Conservation (phyloP, 2,797 vertebrate species). For the Melanogrammus aeglefinus region DNA sequence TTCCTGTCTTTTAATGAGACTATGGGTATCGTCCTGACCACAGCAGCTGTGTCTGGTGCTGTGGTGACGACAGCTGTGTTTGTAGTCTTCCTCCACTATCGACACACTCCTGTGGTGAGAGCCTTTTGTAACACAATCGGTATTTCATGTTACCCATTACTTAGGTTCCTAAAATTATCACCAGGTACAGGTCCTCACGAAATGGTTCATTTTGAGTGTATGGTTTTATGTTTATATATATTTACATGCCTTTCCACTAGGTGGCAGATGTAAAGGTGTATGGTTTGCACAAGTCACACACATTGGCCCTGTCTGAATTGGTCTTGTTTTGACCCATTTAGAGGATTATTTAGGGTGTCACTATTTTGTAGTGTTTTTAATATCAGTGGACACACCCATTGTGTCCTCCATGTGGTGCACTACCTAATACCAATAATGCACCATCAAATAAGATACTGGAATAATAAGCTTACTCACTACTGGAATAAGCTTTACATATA, state of each 20-base stretch:
- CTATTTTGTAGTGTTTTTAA: no score
- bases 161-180: background rate
- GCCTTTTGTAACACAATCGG: slow-evolving; percentile 1
- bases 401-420: no score
- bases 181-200: background rate
- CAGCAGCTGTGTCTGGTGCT: slow-evolving; percentile 60
- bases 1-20: slow-evolving; percentile 53
- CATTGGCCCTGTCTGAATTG: no score
- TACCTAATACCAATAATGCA: no score
- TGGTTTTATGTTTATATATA: background rate
- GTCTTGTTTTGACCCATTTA: no score
- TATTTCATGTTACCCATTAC: background rate
- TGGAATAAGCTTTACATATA: no score
- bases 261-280: background rate
- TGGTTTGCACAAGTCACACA: background rate
- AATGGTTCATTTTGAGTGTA: background rate
- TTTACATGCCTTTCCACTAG: background rate
- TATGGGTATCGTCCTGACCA: slow-evolving; percentile 54
- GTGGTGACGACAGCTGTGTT: slow-evolving; percentile 61
- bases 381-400: no score
- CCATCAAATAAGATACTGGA: no score
- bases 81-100: slow-evolving; percentile 64
- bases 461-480: no score
- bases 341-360: no score
- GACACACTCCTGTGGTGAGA: slow-evolving; percentile 71